Percentiles rank a stretch among this genome's conserved stretches.
Conservation (phyloP, 2,888 invertebrate species). For the Brenthis daphne region DNA sequence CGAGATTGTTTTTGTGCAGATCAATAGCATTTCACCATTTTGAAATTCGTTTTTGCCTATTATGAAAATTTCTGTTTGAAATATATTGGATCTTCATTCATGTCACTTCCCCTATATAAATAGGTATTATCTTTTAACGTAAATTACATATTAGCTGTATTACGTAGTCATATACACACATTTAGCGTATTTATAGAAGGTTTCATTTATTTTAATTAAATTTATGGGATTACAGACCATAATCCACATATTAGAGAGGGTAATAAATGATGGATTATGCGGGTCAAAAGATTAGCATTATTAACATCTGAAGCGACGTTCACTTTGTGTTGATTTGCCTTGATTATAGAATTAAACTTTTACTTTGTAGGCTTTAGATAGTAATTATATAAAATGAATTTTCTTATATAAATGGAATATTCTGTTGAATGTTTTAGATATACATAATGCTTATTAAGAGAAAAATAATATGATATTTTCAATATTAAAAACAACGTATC, state of each 20-base stretch:
- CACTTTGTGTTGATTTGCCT: conserved; percentile 14
- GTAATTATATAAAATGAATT: conserved; percentile 1
- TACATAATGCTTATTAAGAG: not conserved
- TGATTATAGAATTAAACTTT: conserved; percentile 8
- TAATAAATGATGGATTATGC: conserved; percentile 55
- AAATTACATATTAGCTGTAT: not conserved
- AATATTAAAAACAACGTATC: too few relatives aligned
- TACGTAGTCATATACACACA: not conserved
- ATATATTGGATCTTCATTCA: not conserved
- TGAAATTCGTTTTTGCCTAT: conserved; percentile 48
- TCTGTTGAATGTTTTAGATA: too few relatives aligned
- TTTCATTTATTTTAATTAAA: conserved; percentile 17
- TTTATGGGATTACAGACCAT: conserved; percentile 25
- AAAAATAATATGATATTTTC: too few relatives aligned
- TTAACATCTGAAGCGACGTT: conserved; percentile 29
- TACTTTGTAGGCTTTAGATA: not conserved
- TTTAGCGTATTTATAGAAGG: conserved; percentile 2
- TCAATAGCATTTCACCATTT: conserved; percentile 44
- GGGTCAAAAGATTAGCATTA: conserved; percentile 42
- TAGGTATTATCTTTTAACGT: too few relatives aligned
- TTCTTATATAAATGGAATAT: not conserved
- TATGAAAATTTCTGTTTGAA: conserved; percentile 49
- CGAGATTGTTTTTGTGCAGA: conserved; percentile 66
- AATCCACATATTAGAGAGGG: conserved; percentile 48
- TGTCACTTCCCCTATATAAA: not conserved